Conservation (phyloP, 2,888 invertebrate species). For the Linnaemya tessellans region DNA sequence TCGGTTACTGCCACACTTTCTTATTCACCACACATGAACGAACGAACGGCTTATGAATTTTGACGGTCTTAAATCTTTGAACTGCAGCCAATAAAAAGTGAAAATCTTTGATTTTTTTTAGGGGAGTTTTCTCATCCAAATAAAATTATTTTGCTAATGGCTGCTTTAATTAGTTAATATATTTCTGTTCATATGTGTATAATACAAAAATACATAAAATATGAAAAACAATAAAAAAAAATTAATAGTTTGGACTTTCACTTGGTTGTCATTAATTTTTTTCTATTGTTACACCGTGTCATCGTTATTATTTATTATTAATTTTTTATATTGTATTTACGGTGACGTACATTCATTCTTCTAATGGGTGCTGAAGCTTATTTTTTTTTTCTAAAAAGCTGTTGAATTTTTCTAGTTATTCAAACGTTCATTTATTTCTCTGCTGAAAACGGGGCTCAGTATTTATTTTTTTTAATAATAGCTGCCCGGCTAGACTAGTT, state of each 20-base stretch:
- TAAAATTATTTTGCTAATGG: neutral
- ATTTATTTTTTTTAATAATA: too few relatives aligned
- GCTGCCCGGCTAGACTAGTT: neutral
- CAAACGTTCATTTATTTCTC: too few relatives aligned
- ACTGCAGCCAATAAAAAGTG: conserved; percentile 10
- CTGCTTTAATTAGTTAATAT: conserved; percentile 4
- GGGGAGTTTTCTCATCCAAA: neutral
- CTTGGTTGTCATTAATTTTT: conserved; percentile 35
- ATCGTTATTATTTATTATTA: conserved; percentile 17
- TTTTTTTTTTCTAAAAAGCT: neutral
- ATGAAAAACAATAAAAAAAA: neutral
- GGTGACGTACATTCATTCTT: neutral
- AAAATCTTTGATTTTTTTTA: conserved; percentile 21
- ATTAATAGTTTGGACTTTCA: conserved; percentile 45
- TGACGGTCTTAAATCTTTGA: neutral
- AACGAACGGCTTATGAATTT: neutral
- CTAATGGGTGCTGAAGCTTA: neutral
- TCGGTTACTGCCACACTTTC: neutral
- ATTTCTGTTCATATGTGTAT: neutral
- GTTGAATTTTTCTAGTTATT: too few relatives aligned
- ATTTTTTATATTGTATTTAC: neutral
- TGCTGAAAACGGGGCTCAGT: too few relatives aligned
- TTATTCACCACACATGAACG: neutral
- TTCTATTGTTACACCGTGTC: conserved; percentile 16
- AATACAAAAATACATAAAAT: neutral